Base-by-base conservation (phyloP, 2,113 vertebrate species). In the Ammodytes dubius region DNA sequence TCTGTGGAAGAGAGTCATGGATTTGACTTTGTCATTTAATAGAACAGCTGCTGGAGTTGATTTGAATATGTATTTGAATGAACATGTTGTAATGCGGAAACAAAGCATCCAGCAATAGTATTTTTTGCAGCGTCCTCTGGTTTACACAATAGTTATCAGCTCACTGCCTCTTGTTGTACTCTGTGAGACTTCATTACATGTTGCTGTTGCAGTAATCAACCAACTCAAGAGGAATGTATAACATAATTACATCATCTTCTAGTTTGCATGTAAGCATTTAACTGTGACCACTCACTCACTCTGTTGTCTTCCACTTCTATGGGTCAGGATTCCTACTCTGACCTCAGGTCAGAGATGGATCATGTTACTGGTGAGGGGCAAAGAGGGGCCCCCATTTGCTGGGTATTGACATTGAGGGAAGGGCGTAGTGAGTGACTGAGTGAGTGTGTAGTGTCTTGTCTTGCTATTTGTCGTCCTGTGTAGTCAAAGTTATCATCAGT, bases 291-390 rank as follows among this genome's bases (percentile, higher is more conserved):
- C 81, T 76, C 69, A 60, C 60, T 70, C 69, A 60, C 60, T 70
- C 69, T 78, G 74, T 86, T 86, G 75, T 84, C 72, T 84, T 66
- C 54, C 56, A 19, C 82, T 73, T 43, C 86, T 70, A 68, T 83
- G 77, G 70, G 86, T 88, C 70, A 46, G 72, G 74, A 79, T 85
- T 88, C 76, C 72, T 80, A 7, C 66, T 69, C 60, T 58, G 76
- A 92, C 89, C 75, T 83, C 66, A 57, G 87, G 68, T 87, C 73
- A 4, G 75, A 80, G 76, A 54, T 58, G 58, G 84, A 89, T 93
- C 90, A 72, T 63, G 17, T 94, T 93, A 90, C 93, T 35, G 52
- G 77, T 70, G 61, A 87, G 80, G 83, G 86, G 83, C 76, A 77
- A 58, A 74, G 78, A 86, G 88, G 70, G 83, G 43, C 80, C 87